Percentiles rank a stretch among this genome's conserved stretches.
phyloP scores from a whole-genome alignment of 1,140 invertebrate species.

The Drosophila sucinea region DNA sequence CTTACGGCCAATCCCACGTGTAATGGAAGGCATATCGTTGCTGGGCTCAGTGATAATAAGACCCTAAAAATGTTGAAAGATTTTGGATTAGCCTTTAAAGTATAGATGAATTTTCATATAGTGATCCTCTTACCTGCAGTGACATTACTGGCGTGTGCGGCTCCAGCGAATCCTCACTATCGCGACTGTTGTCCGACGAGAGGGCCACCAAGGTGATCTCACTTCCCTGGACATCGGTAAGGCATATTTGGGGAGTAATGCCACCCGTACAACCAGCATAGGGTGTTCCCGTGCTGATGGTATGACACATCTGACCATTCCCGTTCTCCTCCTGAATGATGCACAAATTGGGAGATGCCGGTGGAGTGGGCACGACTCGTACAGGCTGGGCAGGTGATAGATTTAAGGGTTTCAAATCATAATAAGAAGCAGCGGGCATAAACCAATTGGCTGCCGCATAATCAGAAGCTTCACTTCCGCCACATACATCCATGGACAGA shows the following conservation, averaged over 20 bases:
- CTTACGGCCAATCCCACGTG: constrained; percentile 89
- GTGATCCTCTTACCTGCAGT: constrained; percentile 56
- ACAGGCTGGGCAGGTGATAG: constrained; percentile 85
- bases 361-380: constrained; percentile 77
- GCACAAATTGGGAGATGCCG: constrained; percentile 87
- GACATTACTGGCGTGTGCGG: constrained; percentile 82
- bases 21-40: constrained; percentile 91
- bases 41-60: constrained; percentile 89
- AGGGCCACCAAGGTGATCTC: constrained; percentile 90
- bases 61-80: constrained; percentile 83
- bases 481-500: constrained; percentile 79
- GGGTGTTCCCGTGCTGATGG: constrained; percentile 72
- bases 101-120: neutral
- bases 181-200: constrained; percentile 87
- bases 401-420: constrained; percentile 85
- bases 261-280: constrained; percentile 69
- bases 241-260: constrained; percentile 90
- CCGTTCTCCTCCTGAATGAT: constrained; percentile 93
- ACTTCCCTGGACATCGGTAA: constrained; percentile 94
- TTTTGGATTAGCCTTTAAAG: neutral
- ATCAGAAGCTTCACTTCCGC: constrained; percentile 32
- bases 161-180: constrained; percentile 83
- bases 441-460: constrained; percentile 71
- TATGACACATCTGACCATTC: constrained; percentile 73
- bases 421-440: constrained; percentile 78